These are phyloP conservation scores for Lindbergichthys nudifrons DNA, from an alignment of 2,797 vertebrate genomes.

Conservation along the genomic window DNA sequence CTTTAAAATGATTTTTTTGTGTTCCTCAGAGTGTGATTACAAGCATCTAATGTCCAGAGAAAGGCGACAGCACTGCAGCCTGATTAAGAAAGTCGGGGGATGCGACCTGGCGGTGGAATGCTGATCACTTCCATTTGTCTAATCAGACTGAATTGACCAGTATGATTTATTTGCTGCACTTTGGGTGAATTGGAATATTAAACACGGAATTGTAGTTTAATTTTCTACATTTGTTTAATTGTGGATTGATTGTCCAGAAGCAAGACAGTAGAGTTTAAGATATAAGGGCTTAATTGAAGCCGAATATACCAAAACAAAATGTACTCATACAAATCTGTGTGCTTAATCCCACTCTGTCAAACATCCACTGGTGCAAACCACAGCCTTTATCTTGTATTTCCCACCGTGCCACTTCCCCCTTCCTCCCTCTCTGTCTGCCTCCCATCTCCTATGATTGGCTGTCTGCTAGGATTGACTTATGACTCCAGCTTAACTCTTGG, in stretches of 20 bases:
- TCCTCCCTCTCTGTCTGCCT: slow-evolving; percentile 11
- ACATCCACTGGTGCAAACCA: slow-evolving; percentile 7
- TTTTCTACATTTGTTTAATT: neutral
- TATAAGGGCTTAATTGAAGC: neutral
- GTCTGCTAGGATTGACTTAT: slow-evolving; percentile 65
- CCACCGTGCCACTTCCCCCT: slow-evolving; percentile 20
- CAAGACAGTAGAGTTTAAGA: neutral
- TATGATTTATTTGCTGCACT: too few species aligned
- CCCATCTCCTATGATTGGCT: slow-evolving; percentile 18
- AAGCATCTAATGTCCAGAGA: slow-evolving; percentile 54
- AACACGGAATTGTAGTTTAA: too few species aligned
- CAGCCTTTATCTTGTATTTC: slow-evolving; percentile 29
- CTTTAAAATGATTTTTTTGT: slow-evolving; percentile 6
- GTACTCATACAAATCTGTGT: neutral
- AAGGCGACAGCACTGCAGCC: slow-evolving; percentile 32
- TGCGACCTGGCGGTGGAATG: slow-evolving; percentile 37
- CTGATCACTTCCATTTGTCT: slow-evolving; percentile 63
- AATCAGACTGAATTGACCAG: slow-evolving; percentile 48
- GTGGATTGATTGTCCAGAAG: neutral
- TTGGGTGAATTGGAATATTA: too few species aligned
- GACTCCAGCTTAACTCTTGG: slow-evolving; percentile 67
- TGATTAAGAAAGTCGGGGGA: slow-evolving; percentile 58
- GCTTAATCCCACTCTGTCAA: slow-evolving; percentile 20
- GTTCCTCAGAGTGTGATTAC: slow-evolving; percentile 54
- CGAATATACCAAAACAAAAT: neutral